A percentile compares a stretch with the other conserved stretches of the same genome.
Conservation (phyloP, 1,140 invertebrate genomes). For the Euwallacea similis region DNA sequence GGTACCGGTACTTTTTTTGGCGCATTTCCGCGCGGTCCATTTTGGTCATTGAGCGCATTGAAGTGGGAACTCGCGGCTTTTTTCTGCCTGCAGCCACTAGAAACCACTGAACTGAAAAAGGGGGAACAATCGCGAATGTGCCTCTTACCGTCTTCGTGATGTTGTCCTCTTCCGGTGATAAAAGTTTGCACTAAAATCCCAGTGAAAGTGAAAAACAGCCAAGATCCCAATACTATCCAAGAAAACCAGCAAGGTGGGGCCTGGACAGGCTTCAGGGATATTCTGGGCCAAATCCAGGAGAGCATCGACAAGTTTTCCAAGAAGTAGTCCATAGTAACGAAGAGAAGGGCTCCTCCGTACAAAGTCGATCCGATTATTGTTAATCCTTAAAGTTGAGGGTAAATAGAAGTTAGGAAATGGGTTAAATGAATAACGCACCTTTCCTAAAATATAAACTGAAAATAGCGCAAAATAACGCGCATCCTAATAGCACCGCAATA, state of each 20-base stretch:
- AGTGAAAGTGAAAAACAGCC: conserved; percentile 71
- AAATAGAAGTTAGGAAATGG: not conserved
- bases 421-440: conserved; percentile 53
- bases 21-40: conserved; percentile 74
- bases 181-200: conserved; percentile 70
- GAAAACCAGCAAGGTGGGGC: conserved; percentile 72
- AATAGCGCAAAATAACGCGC: conserved; percentile 70
- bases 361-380: conserved; percentile 77
- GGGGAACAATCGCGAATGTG: not conserved
- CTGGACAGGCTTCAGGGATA: conserved; percentile 57
- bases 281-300: conserved; percentile 66
- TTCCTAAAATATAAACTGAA: conserved; percentile 75
- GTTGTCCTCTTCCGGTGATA: conserved; percentile 70
- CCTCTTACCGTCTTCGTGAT: conserved; percentile 63
- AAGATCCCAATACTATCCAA: conserved; percentile 72
- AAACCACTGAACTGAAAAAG: conserved; percentile 20
- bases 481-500: conserved; percentile 66
- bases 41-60: conserved; percentile 61
- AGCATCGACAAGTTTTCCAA: conserved; percentile 72
- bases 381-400: conserved; percentile 55
- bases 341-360: conserved; percentile 74
- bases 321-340: conserved; percentile 75
- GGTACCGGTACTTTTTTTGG: conserved; percentile 82
- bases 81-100: conserved; percentile 49
- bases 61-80: conserved; percentile 45